Conservation (phyloP, 2,888 invertebrate genomes). For the Heteromyza rotundicornis region DNA sequence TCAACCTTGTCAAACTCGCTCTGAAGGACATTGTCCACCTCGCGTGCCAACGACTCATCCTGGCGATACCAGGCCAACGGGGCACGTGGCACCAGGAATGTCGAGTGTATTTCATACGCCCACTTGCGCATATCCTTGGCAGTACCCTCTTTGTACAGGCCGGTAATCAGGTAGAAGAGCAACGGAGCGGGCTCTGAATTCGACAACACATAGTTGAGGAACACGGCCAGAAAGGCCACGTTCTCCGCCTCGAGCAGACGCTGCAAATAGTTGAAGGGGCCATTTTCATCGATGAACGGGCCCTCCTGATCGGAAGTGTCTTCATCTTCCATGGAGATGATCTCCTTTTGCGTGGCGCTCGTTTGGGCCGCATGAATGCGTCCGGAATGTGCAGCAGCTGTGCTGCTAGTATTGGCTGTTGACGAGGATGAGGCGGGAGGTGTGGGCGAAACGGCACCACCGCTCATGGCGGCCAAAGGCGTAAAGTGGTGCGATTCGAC, state of each 20-base stretch:
- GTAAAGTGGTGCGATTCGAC: slow-evolving; percentile 53
- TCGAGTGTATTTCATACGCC: slow-evolving; percentile 99
- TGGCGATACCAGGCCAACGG: slow-evolving; percentile 61
- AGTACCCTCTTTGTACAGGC: slow-evolving; percentile 84
- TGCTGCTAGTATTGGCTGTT: no score
- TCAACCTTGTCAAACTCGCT: slow-evolving; percentile 90
- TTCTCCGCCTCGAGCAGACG: slow-evolving; percentile 80
- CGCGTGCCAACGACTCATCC: slow-evolving; percentile 81
- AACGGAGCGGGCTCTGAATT: slow-evolving; percentile 78
- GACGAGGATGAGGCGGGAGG: no score
- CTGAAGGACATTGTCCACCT: slow-evolving; percentile 85
- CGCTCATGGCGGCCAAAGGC: slow-evolving; percentile 39
- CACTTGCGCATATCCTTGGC: slow-evolving; percentile 93
- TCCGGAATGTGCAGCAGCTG: slow-evolving; percentile 47
- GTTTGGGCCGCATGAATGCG: slow-evolving; percentile 58
- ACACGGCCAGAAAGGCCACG: slow-evolving; percentile 87
- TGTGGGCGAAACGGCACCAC: slow-evolving; percentile 40
- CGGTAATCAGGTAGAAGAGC: slow-evolving; percentile 85
- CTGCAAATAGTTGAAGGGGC: slow-evolving; percentile 85
- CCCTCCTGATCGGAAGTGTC: slow-evolving; percentile 89
- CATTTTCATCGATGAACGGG: slow-evolving; percentile 78
- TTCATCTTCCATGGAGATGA: slow-evolving; percentile 96
- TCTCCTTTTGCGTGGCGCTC: slow-evolving; percentile 71
- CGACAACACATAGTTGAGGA: slow-evolving; percentile 88
- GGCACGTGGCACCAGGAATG: slow-evolving; percentile 89